Base-by-base conservation (phyloP, 2,113 vertebrate species). In the Ceyx cyanopectus region DNA sequence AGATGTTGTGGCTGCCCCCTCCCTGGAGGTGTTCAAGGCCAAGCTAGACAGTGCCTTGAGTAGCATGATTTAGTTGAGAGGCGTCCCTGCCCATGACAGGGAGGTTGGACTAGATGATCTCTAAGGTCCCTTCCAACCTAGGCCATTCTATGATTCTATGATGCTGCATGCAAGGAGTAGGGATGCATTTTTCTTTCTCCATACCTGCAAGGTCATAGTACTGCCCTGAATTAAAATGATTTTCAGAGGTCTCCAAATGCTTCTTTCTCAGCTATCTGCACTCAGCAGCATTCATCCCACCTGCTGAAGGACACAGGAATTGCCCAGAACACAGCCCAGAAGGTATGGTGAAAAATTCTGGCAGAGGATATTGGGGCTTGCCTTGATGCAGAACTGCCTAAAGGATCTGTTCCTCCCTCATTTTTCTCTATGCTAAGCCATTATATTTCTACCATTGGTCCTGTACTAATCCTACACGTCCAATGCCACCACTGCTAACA, bases 321-420 rank as follows among this genome's bases (percentile, higher is more conserved):
- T 32, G 34, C 45, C 53, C 53, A 78, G 54, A 11, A 56, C 32
- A 70, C 16, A 60, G 51, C 18, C 50, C 46, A 78, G 41, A 75
- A 50, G 17, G 17, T 6, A 46, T 7, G 12, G 29, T 54, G 54
- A 67, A 40, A 83, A 91, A 45, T 53, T 91, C 63, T 83, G 10
- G 19, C n/a, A n/a, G 83, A 19, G 50, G 26, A 2, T 26, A n/a
- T 40, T 0, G 0, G n/a, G n/a, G 46, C 12, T 81, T 79, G 74
- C 46, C 46, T 66, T 60, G 30, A 7, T 13, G 57, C 5, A 81
- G 26, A 82, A 76, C 4, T 61, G 21, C 60, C 81, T 82, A 40
- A 89, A 82, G 77, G 75, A 48, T 40, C 43, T 45, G 40, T 60
- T 92, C 58, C 78, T 76, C 15, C 30, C 70, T 76, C 22, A 20